Evolutionary conservation across 2,113 vertebrate genomes (phyloP).

Genomic region (Pseudorectes ferrugineus): DNA sequence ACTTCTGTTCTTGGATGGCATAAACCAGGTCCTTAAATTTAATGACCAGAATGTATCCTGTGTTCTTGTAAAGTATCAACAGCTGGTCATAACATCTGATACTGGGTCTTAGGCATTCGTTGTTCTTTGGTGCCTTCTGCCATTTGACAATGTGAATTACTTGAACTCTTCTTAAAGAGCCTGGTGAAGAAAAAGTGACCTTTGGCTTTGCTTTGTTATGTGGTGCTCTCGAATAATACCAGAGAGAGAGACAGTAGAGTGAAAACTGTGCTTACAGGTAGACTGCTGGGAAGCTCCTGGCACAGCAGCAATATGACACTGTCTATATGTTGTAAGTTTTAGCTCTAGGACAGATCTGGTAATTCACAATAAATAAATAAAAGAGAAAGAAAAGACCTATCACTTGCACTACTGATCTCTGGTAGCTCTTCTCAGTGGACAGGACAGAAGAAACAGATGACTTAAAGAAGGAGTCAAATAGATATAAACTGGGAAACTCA

Average conservation of each 20-base stretch:
- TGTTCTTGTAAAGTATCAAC: background rate
- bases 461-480: background rate
- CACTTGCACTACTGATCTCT: background rate
- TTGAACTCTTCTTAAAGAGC: background rate
- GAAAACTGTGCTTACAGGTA: background rate
- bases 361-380: background rate
- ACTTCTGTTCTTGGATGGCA: background rate
- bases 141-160: background rate
- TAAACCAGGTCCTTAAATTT: background rate
- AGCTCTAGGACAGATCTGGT: background rate
- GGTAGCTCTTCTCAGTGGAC: background rate
- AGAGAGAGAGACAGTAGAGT: background rate
- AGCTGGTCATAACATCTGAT: background rate
- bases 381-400: background rate
- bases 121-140: background rate
- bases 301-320: background rate
- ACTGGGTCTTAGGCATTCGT: background rate
- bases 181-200: background rate
- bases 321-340: background rate
- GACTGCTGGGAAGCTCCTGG: background rate
- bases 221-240: accelerated
- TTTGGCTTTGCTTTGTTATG: background rate
- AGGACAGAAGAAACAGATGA: background rate
- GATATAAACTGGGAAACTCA: background rate
- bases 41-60: background rate